phyloP scores from a whole-genome alignment of 2,113 vertebrate species.

The Fulmarus glacialis region DNA sequence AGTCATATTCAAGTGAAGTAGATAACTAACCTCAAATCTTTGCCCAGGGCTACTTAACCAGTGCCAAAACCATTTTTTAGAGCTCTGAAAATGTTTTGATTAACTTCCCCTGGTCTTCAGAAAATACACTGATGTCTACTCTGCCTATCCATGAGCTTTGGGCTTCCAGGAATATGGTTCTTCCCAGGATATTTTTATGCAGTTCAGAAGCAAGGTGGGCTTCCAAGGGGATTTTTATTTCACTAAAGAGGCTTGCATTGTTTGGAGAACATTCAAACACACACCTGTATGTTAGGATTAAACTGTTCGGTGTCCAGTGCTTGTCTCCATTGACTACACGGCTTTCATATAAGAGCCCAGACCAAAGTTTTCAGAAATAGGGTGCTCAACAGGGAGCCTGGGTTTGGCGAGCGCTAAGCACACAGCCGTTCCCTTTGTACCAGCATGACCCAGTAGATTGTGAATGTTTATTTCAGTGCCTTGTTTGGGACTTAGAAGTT shows the following conservation, averaged over 20 bases:
- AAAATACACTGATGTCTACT: not conserved
- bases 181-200: not conserved
- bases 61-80: not conserved
- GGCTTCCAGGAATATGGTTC: not conserved
- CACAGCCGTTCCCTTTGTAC: not conserved
- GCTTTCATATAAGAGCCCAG: not conserved
- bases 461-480: not conserved
- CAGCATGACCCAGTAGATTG: not conserved
- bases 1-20: not conserved
- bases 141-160: not conserved
- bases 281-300: not conserved
- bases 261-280: not conserved
- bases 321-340: not conserved
- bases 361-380: not conserved
- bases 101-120: not conserved
- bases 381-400: not conserved
- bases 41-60: not conserved
- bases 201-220: not conserved
- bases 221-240: not conserved
- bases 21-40: conserved; percentile 27
- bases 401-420: not conserved
- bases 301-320: not conserved
- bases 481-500: conserved; percentile 3
- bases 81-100: not conserved
- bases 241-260: not conserved